Base-by-base conservation (phyloP, 2,113 vertebrate genomes). In the Alosa alosa region DNA sequence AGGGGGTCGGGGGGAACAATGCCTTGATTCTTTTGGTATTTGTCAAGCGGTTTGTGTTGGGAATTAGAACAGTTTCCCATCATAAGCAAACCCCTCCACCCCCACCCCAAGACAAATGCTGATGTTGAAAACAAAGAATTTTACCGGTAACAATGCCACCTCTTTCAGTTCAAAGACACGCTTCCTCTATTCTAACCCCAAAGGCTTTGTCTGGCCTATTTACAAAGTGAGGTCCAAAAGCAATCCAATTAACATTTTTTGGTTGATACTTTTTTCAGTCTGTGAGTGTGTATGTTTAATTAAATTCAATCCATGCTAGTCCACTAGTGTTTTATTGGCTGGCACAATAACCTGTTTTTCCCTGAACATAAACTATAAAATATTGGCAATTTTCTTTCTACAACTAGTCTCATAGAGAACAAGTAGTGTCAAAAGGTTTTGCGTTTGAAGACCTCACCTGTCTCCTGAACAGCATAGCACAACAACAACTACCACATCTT, bases 71-170 rank as follows among this genome's bases (percentile, higher is more conserved):
- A 72, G 36, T 86, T 87, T 88, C 87, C 83, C 84, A 91, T 86
- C 91, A 89, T 88, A 82, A 86, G 64, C 91, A 82, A 87, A 90
- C 91, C 89, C 31, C 8, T 90, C 50, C 75, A 50, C 72, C 90
- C 13, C 31, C 91, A 50, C 81, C 57, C 60, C 82, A 88, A 90
- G 85, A 91, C 87, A 91, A 92, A 89, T 84, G 90, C 88, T 81
- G 84, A 83, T 88, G 64, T 81, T 81, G 83, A 90, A 89, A 88
- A 92, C 90, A 92, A 92, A 91, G 89, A 82, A 41, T 64, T 88
- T 86, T 86, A 75, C 83, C 85, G 83, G 78, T 85, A 87, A 91
- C 89, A 91, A 90, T 91, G 89, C 85, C 83, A 45, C 47, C 39
- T 55, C 85, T 81, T 57, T 87, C 87, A 44, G 85, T 84, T 88